Percentiles rank a stretch among this genome's conserved stretches.
These are phyloP conservation scores for Pangasius sanitwongsei DNA, from an alignment of 2,797 vertebrate species.

Conservation along the genomic window DNA sequence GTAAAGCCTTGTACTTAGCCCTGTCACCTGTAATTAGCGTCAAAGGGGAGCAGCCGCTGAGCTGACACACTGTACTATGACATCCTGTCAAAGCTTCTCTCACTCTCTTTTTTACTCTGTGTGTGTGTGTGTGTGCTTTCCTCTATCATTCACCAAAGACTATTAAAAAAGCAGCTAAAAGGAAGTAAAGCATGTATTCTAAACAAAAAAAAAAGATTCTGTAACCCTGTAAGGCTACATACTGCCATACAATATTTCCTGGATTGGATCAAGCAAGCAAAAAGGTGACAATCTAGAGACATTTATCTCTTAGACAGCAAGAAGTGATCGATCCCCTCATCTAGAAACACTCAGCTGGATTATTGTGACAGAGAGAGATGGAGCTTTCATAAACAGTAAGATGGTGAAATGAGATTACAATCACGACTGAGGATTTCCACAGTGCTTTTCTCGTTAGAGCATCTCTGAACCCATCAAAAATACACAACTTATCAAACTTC, in stretches of 20 bases:
- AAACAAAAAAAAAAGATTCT: not conserved
- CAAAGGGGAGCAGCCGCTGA: constrained; percentile 58
- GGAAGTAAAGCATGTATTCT: not conserved
- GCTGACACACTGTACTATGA: constrained; percentile 68
- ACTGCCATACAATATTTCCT: not conserved
- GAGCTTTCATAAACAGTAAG: constrained; percentile 48
- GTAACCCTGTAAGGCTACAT: not conserved
- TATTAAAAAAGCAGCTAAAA: not conserved
- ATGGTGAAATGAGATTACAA: constrained; percentile 42
- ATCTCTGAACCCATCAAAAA: not conserved
- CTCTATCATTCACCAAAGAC: constrained; percentile 44
- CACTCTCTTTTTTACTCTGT: constrained; percentile 41
- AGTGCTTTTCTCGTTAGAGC: constrained; percentile 24
- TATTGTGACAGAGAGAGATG: constrained; percentile 51
- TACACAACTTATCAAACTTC: not conserved
- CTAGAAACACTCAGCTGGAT: constrained; percentile 37
- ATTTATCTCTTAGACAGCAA: constrained; percentile 1
- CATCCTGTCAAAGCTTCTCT: constrained; percentile 60
- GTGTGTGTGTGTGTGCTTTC: constrained; percentile 39
- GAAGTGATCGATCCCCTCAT: constrained; percentile 40
- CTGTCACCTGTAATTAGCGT: constrained; percentile 76
- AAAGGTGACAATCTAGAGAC: not conserved
- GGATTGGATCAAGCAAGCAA: not conserved
- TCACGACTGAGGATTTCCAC: constrained; percentile 29
- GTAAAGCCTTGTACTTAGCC: constrained; percentile 70